These are phyloP conservation scores for Apostichopus leukothele DNA, from an alignment of 53 echinoderm and acorn worm species.

Conservation along the genomic window DNA sequence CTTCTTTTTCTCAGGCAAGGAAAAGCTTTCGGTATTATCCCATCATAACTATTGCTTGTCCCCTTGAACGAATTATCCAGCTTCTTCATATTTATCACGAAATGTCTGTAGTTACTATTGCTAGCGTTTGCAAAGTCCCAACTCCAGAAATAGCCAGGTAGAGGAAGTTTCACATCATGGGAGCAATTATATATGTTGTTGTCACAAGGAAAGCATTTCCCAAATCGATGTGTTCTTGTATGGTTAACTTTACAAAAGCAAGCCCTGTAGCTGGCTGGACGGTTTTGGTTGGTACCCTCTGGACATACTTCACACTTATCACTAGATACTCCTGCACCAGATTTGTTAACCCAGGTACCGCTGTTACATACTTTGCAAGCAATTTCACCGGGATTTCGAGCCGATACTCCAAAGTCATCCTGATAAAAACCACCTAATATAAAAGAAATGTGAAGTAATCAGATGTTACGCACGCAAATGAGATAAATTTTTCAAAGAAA, in stretches of 20 bases:
- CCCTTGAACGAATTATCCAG: not conserved
- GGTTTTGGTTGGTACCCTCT: not conserved
- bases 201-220: not conserved
- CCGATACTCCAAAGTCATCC: slow-evolving; percentile 13
- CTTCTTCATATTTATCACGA: not conserved
- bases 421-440: slow-evolving; percentile 15
- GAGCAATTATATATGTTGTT: not conserved
- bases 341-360: not conserved
- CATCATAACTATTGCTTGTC: not conserved
- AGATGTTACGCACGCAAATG: too few relatives aligned
- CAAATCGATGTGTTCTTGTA: slow-evolving; percentile 11
- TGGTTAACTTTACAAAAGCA: slow-evolving; percentile 8
- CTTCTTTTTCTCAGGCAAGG: not conserved
- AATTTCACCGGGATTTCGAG: not conserved
- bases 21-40: slow-evolving; percentile 3
- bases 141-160: too few relatives aligned
- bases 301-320: slow-evolving; percentile 10
- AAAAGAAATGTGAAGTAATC: too few relatives aligned
- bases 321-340: not conserved
- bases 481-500: too few relatives aligned
- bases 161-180: not conserved
- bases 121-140: not conserved
- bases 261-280: not conserved
- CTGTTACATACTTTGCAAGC: slow-evolving; percentile 8
- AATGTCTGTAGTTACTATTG: not conserved